Percentiles rank a stretch among this genome's conserved stretches.
phyloP scores from a whole-genome alignment of 2,113 vertebrate species.

The Nymphicus hollandicus region DNA sequence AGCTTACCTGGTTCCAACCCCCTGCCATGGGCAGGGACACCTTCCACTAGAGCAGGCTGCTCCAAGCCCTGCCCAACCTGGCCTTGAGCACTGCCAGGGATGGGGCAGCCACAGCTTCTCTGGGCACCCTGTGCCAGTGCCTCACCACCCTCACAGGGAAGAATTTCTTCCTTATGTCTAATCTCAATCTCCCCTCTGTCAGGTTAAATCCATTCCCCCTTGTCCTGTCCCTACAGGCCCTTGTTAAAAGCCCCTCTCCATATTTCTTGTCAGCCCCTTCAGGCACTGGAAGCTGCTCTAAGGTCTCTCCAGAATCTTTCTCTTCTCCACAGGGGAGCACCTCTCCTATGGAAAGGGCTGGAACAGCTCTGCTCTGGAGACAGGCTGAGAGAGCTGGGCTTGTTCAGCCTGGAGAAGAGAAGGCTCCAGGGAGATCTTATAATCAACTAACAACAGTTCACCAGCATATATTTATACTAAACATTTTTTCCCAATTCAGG shows the following conservation, averaged over 20 bases:
- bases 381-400: neutral
- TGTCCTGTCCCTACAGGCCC: neutral
- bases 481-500: neutral
- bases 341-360: too few species aligned
- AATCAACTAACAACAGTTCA: neutral
- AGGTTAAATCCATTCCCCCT: neutral
- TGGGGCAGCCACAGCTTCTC: neutral
- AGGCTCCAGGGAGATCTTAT: neutral
- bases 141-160: neutral
- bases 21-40: neutral
- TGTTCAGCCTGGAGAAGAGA: neutral
- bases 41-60: neutral
- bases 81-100: neutral
- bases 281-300: neutral
- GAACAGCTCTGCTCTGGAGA: neutral
- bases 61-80: neutral
- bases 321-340: neutral
- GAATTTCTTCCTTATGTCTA: neutral
- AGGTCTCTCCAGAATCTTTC: neutral
- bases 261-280: neutral
- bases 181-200: neutral
- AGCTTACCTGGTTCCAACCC: neutral
- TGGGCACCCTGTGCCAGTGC: too few species aligned
- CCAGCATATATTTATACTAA: neutral
- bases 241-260: neutral